Base-by-base conservation (phyloP, 2,797 vertebrate genomes). In the Gymnodraco acuticeps region DNA sequence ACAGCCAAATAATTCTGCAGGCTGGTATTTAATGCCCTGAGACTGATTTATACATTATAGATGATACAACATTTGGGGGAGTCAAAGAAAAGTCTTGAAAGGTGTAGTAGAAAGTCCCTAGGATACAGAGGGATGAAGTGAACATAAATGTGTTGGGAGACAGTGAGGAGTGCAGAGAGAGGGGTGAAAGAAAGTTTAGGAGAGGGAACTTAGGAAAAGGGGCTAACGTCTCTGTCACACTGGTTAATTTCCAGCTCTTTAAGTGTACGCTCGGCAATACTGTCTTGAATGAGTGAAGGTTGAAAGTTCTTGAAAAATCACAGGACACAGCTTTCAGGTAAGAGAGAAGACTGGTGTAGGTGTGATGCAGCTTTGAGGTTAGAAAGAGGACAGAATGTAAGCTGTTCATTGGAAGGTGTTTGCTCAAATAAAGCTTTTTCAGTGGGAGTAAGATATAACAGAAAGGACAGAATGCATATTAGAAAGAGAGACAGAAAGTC, bases 111-210 rank as follows among this genome's bases (percentile, higher is more conserved):
- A 50, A 70, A 73, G 45, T 42, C 47, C 42, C 42, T 10, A 7
- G 43, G 52, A 71, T 42, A 76, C 58, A 65, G 53, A 67, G 31
- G 15, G 12, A 71, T 53, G 54, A 75, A 27, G 72, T 72, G 62
- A 62, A 77, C 75, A 81, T 52, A 11, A 70, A 74, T 76, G 59
- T 20, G 70, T 33, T 50, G 45, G 60, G 54, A 52, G 43, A 65
- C 41, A 46, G 50, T 63, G 56, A 78, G 9, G 8, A 45, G 10
- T 54, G 46, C n/a, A 73, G 56, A 46, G 38, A 52, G 53, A 67
- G 42, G n/a, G 51, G 45, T 83, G 67, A 72, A 58, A 48, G 1
- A 61, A 76, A 56, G 75, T 62, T 60, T 59, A 31, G 13, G 15
- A 46, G 53, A 55, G 12, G 20, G 51, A 67, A 63, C 43, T 23